Conservation (phyloP, 2,113 vertebrate species). For the Bubo scandiacus region DNA sequence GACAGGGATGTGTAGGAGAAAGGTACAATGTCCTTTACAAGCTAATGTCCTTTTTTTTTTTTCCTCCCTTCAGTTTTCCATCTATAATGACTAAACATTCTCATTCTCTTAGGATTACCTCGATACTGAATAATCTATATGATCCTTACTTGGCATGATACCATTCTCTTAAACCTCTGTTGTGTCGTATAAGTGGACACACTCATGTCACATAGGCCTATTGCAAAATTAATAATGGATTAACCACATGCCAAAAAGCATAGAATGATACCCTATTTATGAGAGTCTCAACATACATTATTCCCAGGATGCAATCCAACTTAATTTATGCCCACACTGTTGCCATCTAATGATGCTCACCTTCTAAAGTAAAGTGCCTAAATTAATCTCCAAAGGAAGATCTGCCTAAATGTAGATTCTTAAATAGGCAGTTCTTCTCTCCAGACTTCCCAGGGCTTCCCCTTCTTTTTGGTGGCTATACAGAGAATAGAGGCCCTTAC, state of each 20-base stretch:
- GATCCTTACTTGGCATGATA: not conserved
- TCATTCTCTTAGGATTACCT: not conserved
- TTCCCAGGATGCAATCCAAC: not conserved
- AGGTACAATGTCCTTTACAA: not conserved
- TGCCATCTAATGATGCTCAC: not conserved
- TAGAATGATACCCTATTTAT: not conserved
- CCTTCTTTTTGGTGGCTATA: not conserved
- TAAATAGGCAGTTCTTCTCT: not conserved
- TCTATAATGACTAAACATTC: not conserved
- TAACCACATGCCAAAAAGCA: not conserved
- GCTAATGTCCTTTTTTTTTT: not conserved
- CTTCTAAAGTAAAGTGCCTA: not conserved
- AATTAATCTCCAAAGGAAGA: not conserved
- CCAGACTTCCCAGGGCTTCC: not conserved
- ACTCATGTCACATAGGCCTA: not conserved
- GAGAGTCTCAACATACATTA: not conserved
- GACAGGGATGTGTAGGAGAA: not conserved
- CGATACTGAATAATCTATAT: not conserved
- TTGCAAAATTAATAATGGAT: not conserved
- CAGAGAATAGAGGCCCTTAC: not conserved
- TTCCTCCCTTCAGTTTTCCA: not conserved
- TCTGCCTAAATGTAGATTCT: not conserved
- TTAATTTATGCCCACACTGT: not conserved
- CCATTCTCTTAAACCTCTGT: not conserved
- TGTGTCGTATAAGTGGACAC: not conserved